These are phyloP conservation scores for Eumerus sabulonum DNA, from an alignment of 2,888 invertebrate species.

Conservation along the genomic window DNA sequence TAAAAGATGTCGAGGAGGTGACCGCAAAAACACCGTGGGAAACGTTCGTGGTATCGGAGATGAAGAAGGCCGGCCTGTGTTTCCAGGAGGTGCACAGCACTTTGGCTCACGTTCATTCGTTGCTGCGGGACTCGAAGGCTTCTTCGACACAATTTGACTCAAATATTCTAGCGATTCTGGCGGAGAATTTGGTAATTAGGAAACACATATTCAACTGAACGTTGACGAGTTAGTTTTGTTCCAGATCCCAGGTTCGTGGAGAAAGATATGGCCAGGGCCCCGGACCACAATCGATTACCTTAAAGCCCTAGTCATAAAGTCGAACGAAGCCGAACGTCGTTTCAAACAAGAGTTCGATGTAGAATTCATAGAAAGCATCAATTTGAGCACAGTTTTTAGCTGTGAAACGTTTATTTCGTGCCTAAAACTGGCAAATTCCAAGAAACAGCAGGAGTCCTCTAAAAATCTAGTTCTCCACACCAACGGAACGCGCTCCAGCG, in stretches of 20 bases:
- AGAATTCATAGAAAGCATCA: slow-evolving; percentile 73
- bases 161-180: slow-evolving; percentile 71
- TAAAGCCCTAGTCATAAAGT: slow-evolving; percentile 74
- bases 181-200: slow-evolving; percentile 73
- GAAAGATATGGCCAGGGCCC: slow-evolving; percentile 75
- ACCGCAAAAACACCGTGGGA: slow-evolving; percentile 73
- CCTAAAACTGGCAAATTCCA: slow-evolving; percentile 76
- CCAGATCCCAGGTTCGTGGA: slow-evolving; percentile 71
- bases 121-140: slow-evolving; percentile 71
- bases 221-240: neutral
- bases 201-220: too few species aligned
- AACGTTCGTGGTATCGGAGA: slow-evolving; percentile 75
- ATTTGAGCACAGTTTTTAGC: slow-evolving; percentile 75
- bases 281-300: slow-evolving; percentile 76
- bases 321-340: slow-evolving; percentile 74
- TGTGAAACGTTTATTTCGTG: slow-evolving; percentile 77
- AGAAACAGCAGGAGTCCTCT: slow-evolving; percentile 73
- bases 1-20: slow-evolving; percentile 69
- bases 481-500: slow-evolving; percentile 16
- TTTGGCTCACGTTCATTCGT: slow-evolving; percentile 73
- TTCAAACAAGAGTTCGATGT: slow-evolving; percentile 72
- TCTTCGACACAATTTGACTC: slow-evolving; percentile 70
- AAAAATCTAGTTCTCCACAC: slow-evolving; percentile 73
- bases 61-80: slow-evolving; percentile 73
- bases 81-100: slow-evolving; percentile 76